Percentiles rank a stretch among this genome's conserved stretches.
Conservation (phyloP, 2,888 invertebrate species). For the Neoaliturus tenellus region DNA sequence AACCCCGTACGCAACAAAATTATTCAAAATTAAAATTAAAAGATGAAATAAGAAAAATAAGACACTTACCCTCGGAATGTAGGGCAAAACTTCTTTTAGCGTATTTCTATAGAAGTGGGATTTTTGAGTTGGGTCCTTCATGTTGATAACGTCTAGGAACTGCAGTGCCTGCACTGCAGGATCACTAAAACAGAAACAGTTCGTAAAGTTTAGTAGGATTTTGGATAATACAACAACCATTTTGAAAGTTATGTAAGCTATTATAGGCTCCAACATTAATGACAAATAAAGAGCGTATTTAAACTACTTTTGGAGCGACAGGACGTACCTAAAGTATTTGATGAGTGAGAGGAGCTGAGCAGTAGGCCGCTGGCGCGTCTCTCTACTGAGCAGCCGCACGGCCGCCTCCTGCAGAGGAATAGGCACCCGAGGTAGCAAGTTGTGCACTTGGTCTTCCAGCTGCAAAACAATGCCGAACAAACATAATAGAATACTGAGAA, state of each 20-base stretch:
- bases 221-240: no score
- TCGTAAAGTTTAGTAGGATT: no score
- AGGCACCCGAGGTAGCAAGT: conserved; percentile 87
- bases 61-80: conserved; percentile 88
- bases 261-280: no score
- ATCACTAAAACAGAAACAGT: conserved; percentile 84
- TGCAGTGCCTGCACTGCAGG: conserved; percentile 94
- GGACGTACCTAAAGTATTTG: conserved; percentile 91
- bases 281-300: no score
- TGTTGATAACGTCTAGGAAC: conserved; percentile 93
- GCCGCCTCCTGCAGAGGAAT: conserved; percentile 92
- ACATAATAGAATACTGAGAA: no score
- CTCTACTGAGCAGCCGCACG: conserved; percentile 86
- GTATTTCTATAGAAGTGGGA: conserved; percentile 92
- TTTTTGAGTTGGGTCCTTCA: conserved; percentile 93
- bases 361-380: conserved; percentile 91
- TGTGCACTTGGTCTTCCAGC: conserved; percentile 89
- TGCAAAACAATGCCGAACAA: no score
- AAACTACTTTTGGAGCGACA: no score
- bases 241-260: no score
- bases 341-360: conserved; percentile 94
- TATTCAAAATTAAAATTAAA: no score
- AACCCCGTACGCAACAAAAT: no score
- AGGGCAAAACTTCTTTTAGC: conserved; percentile 90
- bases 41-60: no score